A percentile compares a stretch with the other conserved stretches of the same genome.
phyloP scores from a whole-genome alignment of 37 sponge, comb jelly and placozoan genomes.

The Crambe crambe region DNA sequence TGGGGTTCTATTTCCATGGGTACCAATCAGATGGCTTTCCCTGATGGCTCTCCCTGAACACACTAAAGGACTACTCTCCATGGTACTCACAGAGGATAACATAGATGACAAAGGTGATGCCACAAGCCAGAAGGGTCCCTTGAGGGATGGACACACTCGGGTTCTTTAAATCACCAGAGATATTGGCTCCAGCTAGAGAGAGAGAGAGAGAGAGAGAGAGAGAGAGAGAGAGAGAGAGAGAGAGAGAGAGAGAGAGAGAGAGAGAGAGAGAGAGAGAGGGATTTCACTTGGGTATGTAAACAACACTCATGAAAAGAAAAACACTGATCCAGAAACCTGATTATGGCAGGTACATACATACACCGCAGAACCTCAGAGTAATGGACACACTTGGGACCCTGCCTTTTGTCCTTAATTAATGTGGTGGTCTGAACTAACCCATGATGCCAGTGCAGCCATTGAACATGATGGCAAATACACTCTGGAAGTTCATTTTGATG shows the following conservation, averaged over 20 bases:
- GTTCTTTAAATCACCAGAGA: constrained; percentile 96
- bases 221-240: neutral
- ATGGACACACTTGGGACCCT: too few species aligned
- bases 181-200: constrained; percentile 94
- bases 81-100: constrained; percentile 74
- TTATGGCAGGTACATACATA: neutral
- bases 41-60: too few species aligned
- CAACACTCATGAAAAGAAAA: neutral
- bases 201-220: neutral
- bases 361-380: too few species aligned
- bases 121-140: constrained; percentile 90
- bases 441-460: constrained; percentile 97
- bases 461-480: constrained; percentile 95
- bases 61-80: too few species aligned
- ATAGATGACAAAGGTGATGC: constrained; percentile 86
- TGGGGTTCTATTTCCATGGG: neutral
- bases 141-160: constrained; percentile 93
- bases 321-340: neutral
- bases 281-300: neutral
- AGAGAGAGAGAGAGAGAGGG: neutral
- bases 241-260: constrained; percentile 12
- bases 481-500: constrained; percentile 41
- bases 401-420: neutral
- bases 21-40: too few species aligned
- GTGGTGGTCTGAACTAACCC: constrained; percentile 41